Evolutionary conservation across 2,888 invertebrate species (phyloP), one percentile per base, ranked within the genome.

Genomic region (Drosophila atroscutellata): DNA sequence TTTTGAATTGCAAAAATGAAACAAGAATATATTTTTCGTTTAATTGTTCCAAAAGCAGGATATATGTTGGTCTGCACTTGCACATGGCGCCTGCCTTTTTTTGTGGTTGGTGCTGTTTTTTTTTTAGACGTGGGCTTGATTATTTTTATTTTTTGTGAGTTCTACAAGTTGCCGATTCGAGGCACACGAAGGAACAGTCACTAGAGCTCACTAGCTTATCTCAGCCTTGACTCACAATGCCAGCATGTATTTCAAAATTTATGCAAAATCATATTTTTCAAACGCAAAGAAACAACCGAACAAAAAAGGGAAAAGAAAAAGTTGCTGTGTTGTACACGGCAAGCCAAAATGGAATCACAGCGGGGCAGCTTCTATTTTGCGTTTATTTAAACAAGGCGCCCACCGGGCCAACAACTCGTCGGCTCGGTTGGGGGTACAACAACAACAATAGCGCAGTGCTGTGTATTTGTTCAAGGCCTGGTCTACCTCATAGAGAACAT

Each of bases 181-280:
- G 70, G 56, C 56, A 58, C 32, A 62, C 45, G 55, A 69, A 70
- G 47, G 30, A 49, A 34, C 70, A 47, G 37, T 55, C 24, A 70
- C 62, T 26, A 8, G 28, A 20, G 56, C 39, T 56, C 20, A 34
- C 42, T 58, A 55, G 72, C 72, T 86, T 83, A 88, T 89, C 85
- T 72, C 59, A 55, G 67, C 80, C 72, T 55, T 69, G 76, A 50
- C 84, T 74, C 75, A 75, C 66, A 61, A 71, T 72, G 65, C 74
- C 72, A 67, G 71, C 72, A 67, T 58, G 84, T 76, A 69, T 75
- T 80, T 71, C 50, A 71, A 76, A 77, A 86, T 86, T 89, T 90
- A 86, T 90, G 87, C 87, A 77, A 89, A 89, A 85, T 80, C 78
- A 87, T 81, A 87, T 89, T 89, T 81, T 83, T 75, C 75, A 86